Conservation (phyloP, 2,797 vertebrate genomes). For the Sphaeramia orbicularis region DNA sequence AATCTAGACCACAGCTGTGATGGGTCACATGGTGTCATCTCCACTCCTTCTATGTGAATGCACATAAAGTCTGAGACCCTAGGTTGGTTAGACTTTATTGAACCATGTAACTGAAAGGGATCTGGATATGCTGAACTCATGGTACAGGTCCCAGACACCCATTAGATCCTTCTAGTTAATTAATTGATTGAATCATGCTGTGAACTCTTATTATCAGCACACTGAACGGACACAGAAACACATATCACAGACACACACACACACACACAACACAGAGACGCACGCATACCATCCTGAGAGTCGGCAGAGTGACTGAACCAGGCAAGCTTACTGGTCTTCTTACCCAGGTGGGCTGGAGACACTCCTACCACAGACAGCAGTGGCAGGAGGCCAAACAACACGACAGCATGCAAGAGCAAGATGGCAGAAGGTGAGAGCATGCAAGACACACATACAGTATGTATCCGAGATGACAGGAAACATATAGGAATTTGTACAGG, state of each 20-base stretch:
- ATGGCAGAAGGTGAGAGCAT: conserved; percentile 44
- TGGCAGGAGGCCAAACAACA: conserved; percentile 47
- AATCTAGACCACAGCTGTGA: too few relatives aligned
- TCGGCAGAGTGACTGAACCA: conserved; percentile 89
- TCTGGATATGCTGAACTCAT: too few relatives aligned
- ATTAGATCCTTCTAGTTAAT: conserved; percentile 1
- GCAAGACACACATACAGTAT: conserved; percentile 30
- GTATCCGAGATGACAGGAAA: conserved; percentile 25
- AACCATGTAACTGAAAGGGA: too few relatives aligned
- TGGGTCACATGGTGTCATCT: too few relatives aligned
- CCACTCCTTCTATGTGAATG: too few relatives aligned
- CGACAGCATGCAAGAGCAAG: conserved; percentile 52
- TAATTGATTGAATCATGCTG: not conserved
- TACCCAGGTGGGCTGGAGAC: conserved; percentile 82
- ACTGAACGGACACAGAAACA: conserved; percentile 28
- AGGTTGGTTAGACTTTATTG: too few relatives aligned
- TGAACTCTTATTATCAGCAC: not conserved
- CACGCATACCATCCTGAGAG: conserved; percentile 83
- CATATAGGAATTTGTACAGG: conserved; percentile 20
- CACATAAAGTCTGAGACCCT: too few relatives aligned
- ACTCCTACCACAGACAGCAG: conserved; percentile 66
- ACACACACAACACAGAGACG: conserved; percentile 17
- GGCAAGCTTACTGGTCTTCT: conserved; percentile 88
- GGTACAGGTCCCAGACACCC: too few relatives aligned
- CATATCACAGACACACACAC: conserved; percentile 21